Evolutionary conservation across 2,113 vertebrate species (phyloP), one percentile per base, ranked within the genome.

Genomic region (Dromiciops gliroides): DNA sequence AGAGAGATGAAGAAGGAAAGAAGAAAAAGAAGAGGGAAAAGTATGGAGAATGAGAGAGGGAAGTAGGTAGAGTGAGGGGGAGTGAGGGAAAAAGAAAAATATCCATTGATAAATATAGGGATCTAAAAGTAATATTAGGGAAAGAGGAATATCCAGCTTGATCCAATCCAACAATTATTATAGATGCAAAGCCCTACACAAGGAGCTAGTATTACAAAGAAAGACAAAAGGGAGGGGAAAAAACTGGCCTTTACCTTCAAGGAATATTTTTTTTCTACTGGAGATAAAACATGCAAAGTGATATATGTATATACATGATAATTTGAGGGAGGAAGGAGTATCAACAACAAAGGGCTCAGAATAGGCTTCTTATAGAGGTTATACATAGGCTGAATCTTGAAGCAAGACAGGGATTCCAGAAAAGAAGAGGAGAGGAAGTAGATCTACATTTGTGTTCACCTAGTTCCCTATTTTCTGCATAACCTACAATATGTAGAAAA

Each of bases 401-500:
- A 9, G 53, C 7, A 56, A 56, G 53, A 56, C 26, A 28, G 24
- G 26, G 53, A 56, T 28, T 56, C 53, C 53, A 56, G 24, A 67
- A 91, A 8, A 89, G 12, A 92, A 50, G 1, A 50, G 25, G 22
- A 92, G 89, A 91, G 26, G 52, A 89, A 4, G 51, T 8, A 92
- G 49, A 93, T 93, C 49, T 67, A 91, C 92, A 90, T 51, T 24
- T 83, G 37, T 47, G 67, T 49, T 94, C 89, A 93, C 93, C 89
- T 83, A 47, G 48, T 88, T 94, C 94, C 50, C 48, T 11, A 22
- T 90, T 90, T 95, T 96, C 90, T 75, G 51, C 90, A 22, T 67
- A 89, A 50, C 50, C 89, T 92, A 90, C 90, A 48, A 51, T 92
- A 44, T 89, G 91, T 23, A 93, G 97, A 8, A 96, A 94, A 95